Conservation (phyloP, 2,888 invertebrate species). For the Drosophila nr. fundita region DNA sequence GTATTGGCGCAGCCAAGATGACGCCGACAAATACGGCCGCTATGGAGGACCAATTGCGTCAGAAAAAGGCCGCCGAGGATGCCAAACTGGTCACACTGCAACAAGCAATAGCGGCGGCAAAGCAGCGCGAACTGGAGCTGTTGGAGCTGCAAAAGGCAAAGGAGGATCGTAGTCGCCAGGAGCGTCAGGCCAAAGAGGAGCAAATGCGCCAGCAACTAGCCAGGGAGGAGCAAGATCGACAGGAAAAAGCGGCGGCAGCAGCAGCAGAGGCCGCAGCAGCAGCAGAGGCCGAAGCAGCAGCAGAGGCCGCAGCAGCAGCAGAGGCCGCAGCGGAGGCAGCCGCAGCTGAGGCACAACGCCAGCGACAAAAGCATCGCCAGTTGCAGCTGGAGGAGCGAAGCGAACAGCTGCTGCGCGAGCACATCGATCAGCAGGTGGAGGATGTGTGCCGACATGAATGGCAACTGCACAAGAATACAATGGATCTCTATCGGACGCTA, state of each 20-base stretch:
- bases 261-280: constrained; percentile 14
- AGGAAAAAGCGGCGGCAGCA: neutral
- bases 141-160: constrained; percentile 48
- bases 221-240: constrained; percentile 9
- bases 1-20: constrained; percentile 22
- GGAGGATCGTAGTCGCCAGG: constrained; percentile 31
- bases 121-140: constrained; percentile 52
- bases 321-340: neutral
- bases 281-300: constrained; percentile 24
- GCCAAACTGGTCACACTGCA: constrained; percentile 51
- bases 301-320: constrained; percentile 14
- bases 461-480: constrained; percentile 3
- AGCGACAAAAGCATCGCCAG: neutral
- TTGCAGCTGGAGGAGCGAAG: neutral
- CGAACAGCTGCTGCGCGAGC: neutral
- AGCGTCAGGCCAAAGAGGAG: constrained; percentile 19
- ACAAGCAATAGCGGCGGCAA: constrained; percentile 54
- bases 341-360: constrained; percentile 3
- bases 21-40: neutral
- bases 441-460: constrained; percentile 30
- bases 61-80: constrained; percentile 36
- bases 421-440: constrained; percentile 18
- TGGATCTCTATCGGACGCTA: constrained; percentile 17
- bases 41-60: constrained; percentile 9
- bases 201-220: constrained; percentile 7